Evolutionary conservation across 64 coral and sea anemone genomes (phyloP).

Genomic region (Porites australiensis): DNA sequence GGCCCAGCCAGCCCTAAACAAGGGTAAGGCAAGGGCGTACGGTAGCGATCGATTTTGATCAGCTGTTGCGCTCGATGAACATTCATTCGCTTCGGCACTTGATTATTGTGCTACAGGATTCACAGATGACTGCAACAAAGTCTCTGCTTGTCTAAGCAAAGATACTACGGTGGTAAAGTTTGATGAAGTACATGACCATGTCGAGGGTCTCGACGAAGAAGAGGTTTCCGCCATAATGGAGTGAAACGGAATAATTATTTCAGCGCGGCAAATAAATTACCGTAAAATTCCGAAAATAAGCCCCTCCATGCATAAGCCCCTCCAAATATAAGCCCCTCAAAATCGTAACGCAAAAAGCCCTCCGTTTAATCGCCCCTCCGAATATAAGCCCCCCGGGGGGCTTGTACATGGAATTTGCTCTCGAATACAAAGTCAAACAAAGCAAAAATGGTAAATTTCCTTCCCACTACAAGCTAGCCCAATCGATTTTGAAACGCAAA

Average conservation of each 20-base stretch:
- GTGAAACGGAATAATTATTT: constrained; percentile 6
- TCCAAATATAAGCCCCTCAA: too few relatives aligned
- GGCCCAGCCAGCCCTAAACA: neutral
- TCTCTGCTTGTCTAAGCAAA: neutral
- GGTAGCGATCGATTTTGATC: neutral
- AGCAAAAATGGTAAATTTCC: too few relatives aligned
- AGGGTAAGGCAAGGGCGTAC: neutral
- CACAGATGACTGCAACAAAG: neutral
- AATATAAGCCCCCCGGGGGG: too few relatives aligned
- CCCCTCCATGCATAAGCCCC: too few relatives aligned
- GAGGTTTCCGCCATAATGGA: constrained; percentile 3
- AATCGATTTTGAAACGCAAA: too few relatives aligned
- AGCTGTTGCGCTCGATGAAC: neutral
- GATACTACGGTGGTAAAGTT: neutral
- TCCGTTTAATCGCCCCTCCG: too few relatives aligned
- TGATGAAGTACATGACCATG: neutral
- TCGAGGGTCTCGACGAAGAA: too few relatives aligned
- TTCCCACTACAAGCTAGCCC: too few relatives aligned
- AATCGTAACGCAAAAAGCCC: too few relatives aligned
- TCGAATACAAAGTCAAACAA: too few relatives aligned
- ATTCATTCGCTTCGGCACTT: neutral
- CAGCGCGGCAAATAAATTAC: neutral
- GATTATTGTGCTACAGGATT: neutral
- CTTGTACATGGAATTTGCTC: too few relatives aligned
- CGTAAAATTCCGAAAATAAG: too few relatives aligned